These are phyloP conservation scores for Acleris cristana DNA, from an alignment of 2,888 invertebrate genomes.

Conservation along the genomic window DNA sequence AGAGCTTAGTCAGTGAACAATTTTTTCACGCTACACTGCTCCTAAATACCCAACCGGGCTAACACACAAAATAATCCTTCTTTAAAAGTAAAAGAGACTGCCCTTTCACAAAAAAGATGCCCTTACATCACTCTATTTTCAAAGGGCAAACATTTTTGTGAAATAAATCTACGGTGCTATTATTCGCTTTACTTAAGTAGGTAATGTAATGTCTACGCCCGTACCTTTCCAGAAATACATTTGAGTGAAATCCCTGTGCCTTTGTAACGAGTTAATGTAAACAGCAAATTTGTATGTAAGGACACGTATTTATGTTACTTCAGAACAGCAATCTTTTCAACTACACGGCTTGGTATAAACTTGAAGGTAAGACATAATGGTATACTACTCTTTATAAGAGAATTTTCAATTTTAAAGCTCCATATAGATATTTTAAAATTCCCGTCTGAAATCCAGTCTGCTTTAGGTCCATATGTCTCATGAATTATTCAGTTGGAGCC, in stretches of 20 bases:
- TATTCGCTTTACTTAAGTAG: constrained; percentile 24
- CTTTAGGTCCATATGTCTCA: constrained; percentile 82
- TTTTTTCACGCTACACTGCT: constrained; percentile 26
- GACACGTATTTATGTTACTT: constrained; percentile 23
- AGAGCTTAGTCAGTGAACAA: constrained; percentile 31
- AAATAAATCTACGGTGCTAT: constrained; percentile 20
- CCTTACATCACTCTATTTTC: constrained; percentile 23
- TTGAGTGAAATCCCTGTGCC: constrained; percentile 3
- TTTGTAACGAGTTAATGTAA: constrained; percentile 16
- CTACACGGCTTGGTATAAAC: constrained; percentile 21
- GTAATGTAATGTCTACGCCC: constrained; percentile 12
- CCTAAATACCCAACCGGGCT: constrained; percentile 20
- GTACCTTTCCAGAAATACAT: constrained; percentile 23
- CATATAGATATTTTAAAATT: constrained; percentile 80
- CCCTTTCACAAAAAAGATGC: constrained; percentile 23
- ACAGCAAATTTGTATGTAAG: constrained; percentile 6
- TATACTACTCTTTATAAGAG: constrained; percentile 65
- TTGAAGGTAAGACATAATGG: constrained; percentile 44
- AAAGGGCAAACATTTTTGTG: constrained; percentile 29
- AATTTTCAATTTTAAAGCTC: constrained; percentile 74
- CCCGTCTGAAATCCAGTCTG: constrained; percentile 80
- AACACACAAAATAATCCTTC: constrained; percentile 30
- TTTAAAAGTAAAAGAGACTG: constrained; percentile 22
- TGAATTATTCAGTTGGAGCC: constrained; percentile 76
- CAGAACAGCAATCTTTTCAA: constrained; percentile 18